These are phyloP conservation scores for Trichonephila clavipes DNA, from an alignment of 1,140 invertebrate species.

Conservation along the genomic window DNA sequence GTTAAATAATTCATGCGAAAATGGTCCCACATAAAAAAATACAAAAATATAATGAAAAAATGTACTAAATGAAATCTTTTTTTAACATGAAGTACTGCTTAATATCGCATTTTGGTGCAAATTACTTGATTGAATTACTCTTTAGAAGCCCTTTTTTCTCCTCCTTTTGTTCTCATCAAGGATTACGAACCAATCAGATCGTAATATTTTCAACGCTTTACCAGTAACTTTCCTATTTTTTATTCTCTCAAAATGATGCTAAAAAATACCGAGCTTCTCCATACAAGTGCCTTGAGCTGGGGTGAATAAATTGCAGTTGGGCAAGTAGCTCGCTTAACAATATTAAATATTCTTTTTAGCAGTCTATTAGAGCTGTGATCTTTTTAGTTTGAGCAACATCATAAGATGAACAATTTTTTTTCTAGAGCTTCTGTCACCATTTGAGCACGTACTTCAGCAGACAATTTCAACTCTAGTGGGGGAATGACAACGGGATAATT, in stretches of 20 bases:
- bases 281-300: slow-evolving; percentile 2
- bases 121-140: slow-evolving; percentile 65
- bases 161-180: slow-evolving; percentile 52
- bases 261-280: slow-evolving; percentile 24
- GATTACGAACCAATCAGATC: slow-evolving; percentile 60
- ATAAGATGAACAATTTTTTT: slow-evolving; percentile 14
- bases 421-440: background rate
- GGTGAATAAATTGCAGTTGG: slow-evolving; percentile 35
- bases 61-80: slow-evolving; percentile 53
- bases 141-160: slow-evolving; percentile 8
- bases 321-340: slow-evolving; percentile 37
- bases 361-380: slow-evolving; percentile 4
- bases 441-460: slow-evolving; percentile 47
- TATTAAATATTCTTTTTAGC: slow-evolving; percentile 53
- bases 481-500: slow-evolving; percentile 39
- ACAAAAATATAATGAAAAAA: background rate
- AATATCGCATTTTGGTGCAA: slow-evolving; percentile 67
- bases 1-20: slow-evolving; percentile 3
- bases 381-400: slow-evolving; percentile 56
- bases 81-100: slow-evolving; percentile 34
- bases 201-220: slow-evolving; percentile 36
- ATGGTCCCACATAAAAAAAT: slow-evolving; percentile 7
- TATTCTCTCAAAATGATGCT: slow-evolving; percentile 3
- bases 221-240: slow-evolving; percentile 9
- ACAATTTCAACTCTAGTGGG: background rate